A percentile compares a stretch with the other conserved stretches of the same genome.
phyloP scores from a whole-genome alignment of 2,888 invertebrate species.

The Agrotis clavis region DNA sequence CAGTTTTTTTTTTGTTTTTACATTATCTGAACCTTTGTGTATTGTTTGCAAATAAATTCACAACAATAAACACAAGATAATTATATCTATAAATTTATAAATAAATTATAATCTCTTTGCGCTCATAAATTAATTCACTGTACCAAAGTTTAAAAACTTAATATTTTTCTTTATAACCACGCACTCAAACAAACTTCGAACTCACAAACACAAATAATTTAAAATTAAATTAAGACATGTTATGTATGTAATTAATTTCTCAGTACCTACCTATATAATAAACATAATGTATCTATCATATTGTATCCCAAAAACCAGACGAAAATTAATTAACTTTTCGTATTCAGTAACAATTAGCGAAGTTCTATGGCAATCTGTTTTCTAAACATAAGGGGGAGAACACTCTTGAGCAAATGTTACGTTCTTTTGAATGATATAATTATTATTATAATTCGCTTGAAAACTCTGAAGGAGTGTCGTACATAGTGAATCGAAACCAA shows the following conservation, averaged over 20 bases:
- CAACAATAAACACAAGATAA: no score
- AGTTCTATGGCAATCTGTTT: conserved; percentile 62
- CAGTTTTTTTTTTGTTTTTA: no score
- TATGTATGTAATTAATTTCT: conserved; percentile 53
- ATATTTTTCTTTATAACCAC: conserved; percentile 53
- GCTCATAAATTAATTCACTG: conserved; percentile 15
- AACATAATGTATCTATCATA: no score
- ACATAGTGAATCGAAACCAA: no score
- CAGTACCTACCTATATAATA: conserved; percentile 27
- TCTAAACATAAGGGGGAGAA: conserved; percentile 45
- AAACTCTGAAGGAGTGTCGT: no score
- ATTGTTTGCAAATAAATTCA: not conserved
- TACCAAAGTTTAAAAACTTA: conserved; percentile 28
- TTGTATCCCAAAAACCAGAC: conserved; percentile 57
- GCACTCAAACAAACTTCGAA: conserved; percentile 26
- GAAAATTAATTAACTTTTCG: conserved; percentile 71
- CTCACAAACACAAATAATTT: conserved; percentile 57
- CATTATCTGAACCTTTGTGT: no score
- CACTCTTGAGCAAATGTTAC: not conserved
- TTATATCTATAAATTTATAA: not conserved
- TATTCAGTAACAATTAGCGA: conserved; percentile 68
- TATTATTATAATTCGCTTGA: no score
- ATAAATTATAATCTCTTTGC: not conserved
- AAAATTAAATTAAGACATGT: conserved; percentile 60
- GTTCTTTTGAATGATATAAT: no score